Evolutionary conservation across 2,113 vertebrate species (phyloP), one percentile per base, ranked within the genome.

Genomic region (Andinoacara biseriatus): DNA sequence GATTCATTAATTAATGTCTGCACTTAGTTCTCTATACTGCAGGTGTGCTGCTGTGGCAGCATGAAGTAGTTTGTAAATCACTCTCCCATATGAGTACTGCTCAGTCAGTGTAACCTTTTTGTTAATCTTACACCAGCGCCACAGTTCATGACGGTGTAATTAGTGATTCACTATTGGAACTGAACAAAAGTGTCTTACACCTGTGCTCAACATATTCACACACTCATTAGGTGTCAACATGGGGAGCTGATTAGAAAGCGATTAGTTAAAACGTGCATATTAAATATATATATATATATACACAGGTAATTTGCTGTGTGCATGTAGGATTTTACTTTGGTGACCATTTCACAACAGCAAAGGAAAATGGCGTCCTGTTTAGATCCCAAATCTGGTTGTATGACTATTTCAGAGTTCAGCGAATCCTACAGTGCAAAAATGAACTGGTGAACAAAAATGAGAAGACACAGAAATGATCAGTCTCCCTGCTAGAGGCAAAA

Each of bases 391-490:
- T 60, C 17, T 31, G 52, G 63, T 60, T 74, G 29, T 52, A 43
- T 54, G 58, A 46, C 75, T 76, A 57, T 80, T 15, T 52, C 78
- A 76, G 14, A 57, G 40, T 77, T 79, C 11, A 58, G 35, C 65
- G 22, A 2, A 58, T 9, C 35, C 29, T 29, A 61, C 20, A 80
- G 8, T 29, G 14, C 6, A 65, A 38, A 59, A 22, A 10, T 22
- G 18, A 75, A 54, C 57, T 72, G 31, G 17, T 17, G 31, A 72
- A 75, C 24, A 87, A 31, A 60, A 65, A 61, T 11, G 2, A 49
- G 8, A 58, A 58, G 46, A 57, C 81, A 56, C 35, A 59, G 43
- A 31, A 83, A 88, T 78, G 87, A 86, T 82, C 59, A 77, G 18
- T 58, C 49, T 65, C 29, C 80, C 63, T 0, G 1, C 59, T 5